Percentiles rank a stretch among this genome's conserved stretches.
phyloP scores from a whole-genome alignment of 2,888 invertebrate species.

The Pterostichus madidus region DNA sequence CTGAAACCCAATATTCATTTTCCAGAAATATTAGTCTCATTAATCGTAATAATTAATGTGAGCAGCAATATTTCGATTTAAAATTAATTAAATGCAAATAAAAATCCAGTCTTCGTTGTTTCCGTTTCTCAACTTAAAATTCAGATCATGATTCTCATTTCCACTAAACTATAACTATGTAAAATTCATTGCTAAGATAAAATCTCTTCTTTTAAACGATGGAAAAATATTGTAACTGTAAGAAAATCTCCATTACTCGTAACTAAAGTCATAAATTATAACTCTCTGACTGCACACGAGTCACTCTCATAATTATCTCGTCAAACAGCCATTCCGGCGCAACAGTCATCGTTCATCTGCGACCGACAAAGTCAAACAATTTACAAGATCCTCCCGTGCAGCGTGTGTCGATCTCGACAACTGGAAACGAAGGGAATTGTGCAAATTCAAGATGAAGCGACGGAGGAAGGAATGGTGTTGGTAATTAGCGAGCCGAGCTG shows the following conservation, averaged over 20 bases:
- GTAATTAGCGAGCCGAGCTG: constrained; percentile 56
- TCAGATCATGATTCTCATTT: constrained; percentile 29
- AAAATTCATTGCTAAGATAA: constrained; percentile 26
- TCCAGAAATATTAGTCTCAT: neutral
- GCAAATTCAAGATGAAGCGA: constrained; percentile 13
- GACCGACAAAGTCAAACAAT: constrained; percentile 55
- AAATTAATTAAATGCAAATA: constrained; percentile 10
- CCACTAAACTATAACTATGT: constrained; percentile 36
- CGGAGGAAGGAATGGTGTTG: constrained; percentile 8
- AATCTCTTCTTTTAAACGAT: constrained; percentile 3
- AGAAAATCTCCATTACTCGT: constrained; percentile 13
- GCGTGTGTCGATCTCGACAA: constrained; percentile 1
- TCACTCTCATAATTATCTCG: constrained; percentile 61
- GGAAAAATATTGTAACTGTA: constrained; percentile 28
- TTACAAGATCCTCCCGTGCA: constrained; percentile 55
- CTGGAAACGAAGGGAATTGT: neutral
- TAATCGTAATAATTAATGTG: neutral
- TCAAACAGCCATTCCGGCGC: constrained; percentile 57
- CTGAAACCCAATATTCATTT: neutral
- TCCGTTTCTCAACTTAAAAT: constrained; percentile 25
- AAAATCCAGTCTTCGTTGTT: neutral
- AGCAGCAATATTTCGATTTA: constrained; percentile 8
- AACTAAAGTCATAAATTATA: constrained; percentile 29
- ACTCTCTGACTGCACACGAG: constrained; percentile 28
- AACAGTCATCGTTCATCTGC: constrained; percentile 46